Percentiles rank a stretch among this genome's conserved stretches.
Conservation (phyloP, 2,113 vertebrate species). For the Microtus montanus region DNA sequence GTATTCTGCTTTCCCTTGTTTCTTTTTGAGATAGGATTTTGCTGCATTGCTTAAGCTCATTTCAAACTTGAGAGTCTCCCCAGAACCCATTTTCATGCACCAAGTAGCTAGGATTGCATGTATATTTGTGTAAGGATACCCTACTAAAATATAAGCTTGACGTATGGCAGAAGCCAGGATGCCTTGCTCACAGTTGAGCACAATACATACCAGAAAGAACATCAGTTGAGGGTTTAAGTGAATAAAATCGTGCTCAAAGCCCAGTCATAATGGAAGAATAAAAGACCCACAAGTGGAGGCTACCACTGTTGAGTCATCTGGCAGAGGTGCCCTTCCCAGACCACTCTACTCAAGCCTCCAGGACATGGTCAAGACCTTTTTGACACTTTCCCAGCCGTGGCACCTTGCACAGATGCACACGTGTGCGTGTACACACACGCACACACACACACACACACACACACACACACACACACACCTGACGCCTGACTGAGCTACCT, state of each 20-base stretch:
- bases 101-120: background rate
- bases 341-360: background rate
- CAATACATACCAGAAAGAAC: background rate
- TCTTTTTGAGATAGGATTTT: background rate
- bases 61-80: background rate
- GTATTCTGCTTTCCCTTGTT: background rate
- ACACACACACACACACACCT: background rate
- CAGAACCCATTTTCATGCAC: background rate
- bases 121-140: background rate
- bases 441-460: background rate
- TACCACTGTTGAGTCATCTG: background rate
- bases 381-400: background rate
- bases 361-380: background rate
- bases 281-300: background rate
- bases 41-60: background rate
- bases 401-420: background rate
- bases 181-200: background rate
- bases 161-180: background rate
- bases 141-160: background rate
- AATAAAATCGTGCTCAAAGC: background rate
- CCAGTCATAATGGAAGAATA: background rate
- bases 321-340: background rate
- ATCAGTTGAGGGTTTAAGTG: background rate
- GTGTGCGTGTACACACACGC: no score
- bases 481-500: background rate